These are phyloP conservation scores for Macquaria ambigua DNA, from an alignment of 2,113 vertebrate genomes.

Conservation along the genomic window DNA sequence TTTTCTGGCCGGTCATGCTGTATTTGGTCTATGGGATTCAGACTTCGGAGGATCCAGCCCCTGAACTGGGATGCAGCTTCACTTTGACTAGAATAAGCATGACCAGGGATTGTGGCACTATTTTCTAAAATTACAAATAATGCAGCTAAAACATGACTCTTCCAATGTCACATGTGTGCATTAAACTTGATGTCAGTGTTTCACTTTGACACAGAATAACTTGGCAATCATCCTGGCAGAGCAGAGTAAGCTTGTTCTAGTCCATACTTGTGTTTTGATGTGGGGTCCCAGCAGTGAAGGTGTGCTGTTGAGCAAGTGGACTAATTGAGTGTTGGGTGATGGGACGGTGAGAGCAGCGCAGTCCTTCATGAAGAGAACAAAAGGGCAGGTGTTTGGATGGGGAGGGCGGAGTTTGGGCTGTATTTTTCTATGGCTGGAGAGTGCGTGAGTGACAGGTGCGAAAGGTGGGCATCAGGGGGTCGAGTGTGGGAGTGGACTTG, in stretches of 20 bases:
- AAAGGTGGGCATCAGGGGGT: constrained; percentile 55
- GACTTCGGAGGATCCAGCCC: background rate
- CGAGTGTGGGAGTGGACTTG: constrained; percentile 21
- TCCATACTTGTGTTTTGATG: background rate
- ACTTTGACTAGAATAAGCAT: background rate
- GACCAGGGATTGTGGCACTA: background rate
- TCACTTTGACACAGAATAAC: background rate
- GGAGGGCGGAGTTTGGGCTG: background rate
- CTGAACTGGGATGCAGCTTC: background rate
- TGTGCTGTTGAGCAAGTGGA: constrained; percentile 22
- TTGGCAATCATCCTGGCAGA: background rate
- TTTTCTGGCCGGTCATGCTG: background rate
- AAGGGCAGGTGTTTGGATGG: constrained; percentile 56
- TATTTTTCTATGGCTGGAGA: constrained; percentile 27
- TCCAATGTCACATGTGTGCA: background rate
- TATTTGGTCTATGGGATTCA: background rate
- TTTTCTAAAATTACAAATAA: background rate
- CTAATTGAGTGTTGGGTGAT: constrained; percentile 18
- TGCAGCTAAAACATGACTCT: background rate
- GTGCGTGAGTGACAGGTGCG: constrained; percentile 50
- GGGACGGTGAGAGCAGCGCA: constrained; percentile 32
- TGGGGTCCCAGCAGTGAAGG: constrained; percentile 3
- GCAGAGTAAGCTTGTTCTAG: background rate
- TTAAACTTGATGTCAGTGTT: background rate
- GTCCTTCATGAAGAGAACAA: constrained; percentile 56